A percentile compares a stretch with the other conserved stretches of the same genome.
These are phyloP conservation scores for Propithecus coquereli DNA, from an alignment of 2,113 vertebrate genomes.

Conservation along the genomic window DNA sequence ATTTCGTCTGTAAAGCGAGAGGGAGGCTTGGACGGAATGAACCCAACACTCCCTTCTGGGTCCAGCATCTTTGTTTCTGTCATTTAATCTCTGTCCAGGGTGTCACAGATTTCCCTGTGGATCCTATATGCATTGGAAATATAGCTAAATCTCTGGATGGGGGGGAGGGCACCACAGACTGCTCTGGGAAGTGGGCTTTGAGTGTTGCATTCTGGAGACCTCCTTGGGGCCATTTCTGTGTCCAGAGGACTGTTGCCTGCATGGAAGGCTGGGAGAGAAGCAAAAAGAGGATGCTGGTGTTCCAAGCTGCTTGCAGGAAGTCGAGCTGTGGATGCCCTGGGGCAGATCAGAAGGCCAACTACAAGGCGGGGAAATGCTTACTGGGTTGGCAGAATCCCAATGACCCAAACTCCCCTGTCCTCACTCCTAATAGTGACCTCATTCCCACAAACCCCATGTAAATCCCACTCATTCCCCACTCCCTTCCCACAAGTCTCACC, in stretches of 20 bases:
- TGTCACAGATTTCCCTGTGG: background rate
- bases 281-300: background rate
- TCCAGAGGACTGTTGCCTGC: background rate
- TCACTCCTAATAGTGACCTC: background rate
- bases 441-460: background rate
- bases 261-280: background rate
- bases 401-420: background rate
- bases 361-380: background rate
- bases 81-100: background rate
- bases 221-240: background rate
- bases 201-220: background rate
- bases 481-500: background rate
- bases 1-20: background rate
- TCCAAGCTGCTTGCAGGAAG: background rate
- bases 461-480: background rate
- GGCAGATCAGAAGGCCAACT: background rate
- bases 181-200: background rate
- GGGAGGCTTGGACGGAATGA: background rate
- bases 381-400: background rate
- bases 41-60: background rate
- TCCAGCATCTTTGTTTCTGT: background rate
- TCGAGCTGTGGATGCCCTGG: rapidly evolving
- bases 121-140: background rate
- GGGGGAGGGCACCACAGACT: background rate
- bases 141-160: background rate